These are phyloP conservation scores for Chionomys nivalis DNA, from an alignment of 2,113 vertebrate species.

Conservation along the genomic window DNA sequence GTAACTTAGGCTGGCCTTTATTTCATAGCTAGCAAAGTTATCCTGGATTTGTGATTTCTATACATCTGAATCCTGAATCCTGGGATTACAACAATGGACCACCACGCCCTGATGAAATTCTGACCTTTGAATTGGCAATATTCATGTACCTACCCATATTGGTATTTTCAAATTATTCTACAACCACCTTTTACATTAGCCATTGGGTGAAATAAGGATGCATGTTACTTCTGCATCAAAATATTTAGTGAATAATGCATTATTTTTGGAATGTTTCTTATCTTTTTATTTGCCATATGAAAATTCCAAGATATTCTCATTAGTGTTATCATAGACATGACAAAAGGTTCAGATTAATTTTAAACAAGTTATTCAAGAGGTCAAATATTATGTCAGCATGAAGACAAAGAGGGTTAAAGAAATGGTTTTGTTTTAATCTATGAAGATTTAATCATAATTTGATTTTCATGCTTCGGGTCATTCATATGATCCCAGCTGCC, in stretches of 20 bases:
- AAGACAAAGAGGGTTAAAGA: neutral
- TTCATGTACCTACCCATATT: neutral
- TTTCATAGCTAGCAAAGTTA: neutral
- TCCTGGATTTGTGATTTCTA: neutral
- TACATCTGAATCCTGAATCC: neutral
- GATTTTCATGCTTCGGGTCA: constrained; percentile 4
- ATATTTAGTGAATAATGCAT: neutral
- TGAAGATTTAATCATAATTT: neutral
- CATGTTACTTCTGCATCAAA: neutral
- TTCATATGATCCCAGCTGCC: neutral
- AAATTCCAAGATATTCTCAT: constrained; percentile 1
- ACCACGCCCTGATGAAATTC: neutral
- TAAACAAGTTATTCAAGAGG: neutral
- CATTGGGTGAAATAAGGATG: neutral
- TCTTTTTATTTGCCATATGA: neutral
- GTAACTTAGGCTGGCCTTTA: neutral
- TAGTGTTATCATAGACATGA: neutral
- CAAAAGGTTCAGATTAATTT: neutral
- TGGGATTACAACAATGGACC: neutral
- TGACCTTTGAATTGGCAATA: neutral
- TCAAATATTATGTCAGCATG: neutral
- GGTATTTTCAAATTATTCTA: neutral
- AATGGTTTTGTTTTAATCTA: neutral
- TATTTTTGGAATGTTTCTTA: neutral
- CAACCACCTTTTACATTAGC: neutral